A percentile compares a stretch with the other conserved stretches of the same genome.
These are phyloP conservation scores for Barbus barbus DNA, from an alignment of 2,113 vertebrate species.

Conservation along the genomic window DNA sequence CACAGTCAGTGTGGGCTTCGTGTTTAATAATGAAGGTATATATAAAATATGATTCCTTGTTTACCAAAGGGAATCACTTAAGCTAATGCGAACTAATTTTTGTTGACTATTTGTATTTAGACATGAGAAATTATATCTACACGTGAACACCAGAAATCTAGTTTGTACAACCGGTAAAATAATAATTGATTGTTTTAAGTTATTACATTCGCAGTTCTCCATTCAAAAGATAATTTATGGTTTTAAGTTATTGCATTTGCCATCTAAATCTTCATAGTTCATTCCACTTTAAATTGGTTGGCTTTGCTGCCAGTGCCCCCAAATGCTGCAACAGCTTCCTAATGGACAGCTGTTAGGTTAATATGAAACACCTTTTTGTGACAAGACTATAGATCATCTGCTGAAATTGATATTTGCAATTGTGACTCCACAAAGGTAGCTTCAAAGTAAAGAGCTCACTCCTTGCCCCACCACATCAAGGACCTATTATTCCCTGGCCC, in stretches of 20 bases:
- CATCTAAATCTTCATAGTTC: not conserved
- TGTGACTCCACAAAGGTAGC: slow-evolving; percentile 50
- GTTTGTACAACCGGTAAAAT: not conserved
- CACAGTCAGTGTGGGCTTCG: not conserved
- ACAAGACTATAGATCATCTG: slow-evolving; percentile 47
- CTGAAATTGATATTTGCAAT: slow-evolving; percentile 58
- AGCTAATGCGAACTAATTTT: not conserved
- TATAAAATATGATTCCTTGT: not conserved
- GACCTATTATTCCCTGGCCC: slow-evolving; percentile 50
- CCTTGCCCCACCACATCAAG: slow-evolving; percentile 56
- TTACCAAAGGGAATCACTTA: not conserved
- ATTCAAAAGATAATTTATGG: not conserved
- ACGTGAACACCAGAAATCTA: not conserved
- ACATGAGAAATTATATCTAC: not conserved
- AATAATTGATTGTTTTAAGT: slow-evolving; percentile 2
- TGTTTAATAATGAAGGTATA: not conserved
- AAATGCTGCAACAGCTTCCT: slow-evolving; percentile 14
- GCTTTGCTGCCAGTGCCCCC: not conserved
- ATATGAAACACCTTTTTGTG: slow-evolving; percentile 50
- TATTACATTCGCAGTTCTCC: not conserved
- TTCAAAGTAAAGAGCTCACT: slow-evolving; percentile 53
- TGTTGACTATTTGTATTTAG: not conserved
- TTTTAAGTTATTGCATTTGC: not conserved
- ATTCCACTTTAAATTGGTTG: not conserved
- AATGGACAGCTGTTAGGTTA: slow-evolving; percentile 40